Evolutionary conservation across 2,113 vertebrate genomes (phyloP).

Genomic region (Geococcyx californianus): DNA sequence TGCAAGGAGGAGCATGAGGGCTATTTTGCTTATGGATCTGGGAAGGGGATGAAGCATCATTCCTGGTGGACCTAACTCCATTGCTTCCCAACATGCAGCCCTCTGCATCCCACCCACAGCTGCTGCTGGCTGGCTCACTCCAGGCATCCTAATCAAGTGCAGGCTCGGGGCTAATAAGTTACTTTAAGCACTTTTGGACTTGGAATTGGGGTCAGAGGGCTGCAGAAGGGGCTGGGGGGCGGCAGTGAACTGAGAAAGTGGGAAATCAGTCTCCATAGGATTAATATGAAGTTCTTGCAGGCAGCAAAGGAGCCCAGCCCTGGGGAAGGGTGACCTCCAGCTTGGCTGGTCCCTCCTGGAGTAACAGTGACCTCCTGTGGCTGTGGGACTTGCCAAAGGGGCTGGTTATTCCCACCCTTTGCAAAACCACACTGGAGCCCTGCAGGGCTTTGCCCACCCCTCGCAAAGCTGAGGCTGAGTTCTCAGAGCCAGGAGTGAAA

Average conservation of each 20-base stretch:
- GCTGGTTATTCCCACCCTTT: not conserved
- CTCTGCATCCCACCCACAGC: not conserved
- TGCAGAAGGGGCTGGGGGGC: fast-evolving
- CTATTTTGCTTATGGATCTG: not conserved
- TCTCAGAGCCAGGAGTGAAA: not conserved
- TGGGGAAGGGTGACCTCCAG: not conserved
- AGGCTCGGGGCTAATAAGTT: not conserved
- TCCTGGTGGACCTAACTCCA: not conserved
- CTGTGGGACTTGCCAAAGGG: not conserved
- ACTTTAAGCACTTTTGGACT: conserved; percentile 3
- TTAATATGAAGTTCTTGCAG: not conserved
- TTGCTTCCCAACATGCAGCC: not conserved
- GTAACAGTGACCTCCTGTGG: conserved; percentile 76
- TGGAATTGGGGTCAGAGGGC: not conserved
- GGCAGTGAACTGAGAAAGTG: not conserved
- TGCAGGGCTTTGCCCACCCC: not conserved
- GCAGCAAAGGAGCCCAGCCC: not conserved
- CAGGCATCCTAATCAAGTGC: not conserved
- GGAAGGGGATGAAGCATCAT: not conserved
- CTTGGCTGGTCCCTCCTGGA: not conserved
- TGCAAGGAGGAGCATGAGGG: fast-evolving
- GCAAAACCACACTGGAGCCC: fast-evolving
- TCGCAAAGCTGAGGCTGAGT: fast-evolving
- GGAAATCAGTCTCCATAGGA: not conserved
- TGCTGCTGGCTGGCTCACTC: not conserved